These are phyloP conservation scores for Electrophaes corylata DNA, from an alignment of 2,888 invertebrate genomes.

Conservation along the genomic window DNA sequence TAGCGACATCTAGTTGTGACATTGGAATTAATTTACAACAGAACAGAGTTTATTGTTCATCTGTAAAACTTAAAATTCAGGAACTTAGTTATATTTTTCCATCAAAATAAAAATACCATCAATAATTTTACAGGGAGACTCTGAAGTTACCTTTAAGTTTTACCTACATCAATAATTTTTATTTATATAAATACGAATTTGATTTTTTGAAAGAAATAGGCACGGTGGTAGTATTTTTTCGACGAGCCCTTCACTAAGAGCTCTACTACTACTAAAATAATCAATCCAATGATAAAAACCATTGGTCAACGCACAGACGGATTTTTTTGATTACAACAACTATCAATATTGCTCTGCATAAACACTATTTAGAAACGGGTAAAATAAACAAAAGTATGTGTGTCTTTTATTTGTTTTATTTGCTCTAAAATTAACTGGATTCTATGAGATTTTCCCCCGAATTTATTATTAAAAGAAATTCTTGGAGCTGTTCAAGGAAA, in stretches of 20 bases:
- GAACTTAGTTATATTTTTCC: not conserved
- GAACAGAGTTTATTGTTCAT: not conserved
- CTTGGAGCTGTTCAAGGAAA: not conserved
- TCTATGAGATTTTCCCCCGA: not conserved
- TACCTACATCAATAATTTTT: no score
- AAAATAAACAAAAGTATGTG: no score
- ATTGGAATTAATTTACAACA: not conserved
- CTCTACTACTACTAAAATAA: no score
- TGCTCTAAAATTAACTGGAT: not conserved
- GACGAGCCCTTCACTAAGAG: no score
- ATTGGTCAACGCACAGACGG: not conserved
- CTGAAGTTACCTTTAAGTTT: no score
- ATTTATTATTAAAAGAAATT: not conserved
- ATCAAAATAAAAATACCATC: not conserved
- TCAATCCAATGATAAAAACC: not conserved
- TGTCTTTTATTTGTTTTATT: no score
- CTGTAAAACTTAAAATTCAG: no score
- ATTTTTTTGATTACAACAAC: not conserved
- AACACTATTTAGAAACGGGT: no score
- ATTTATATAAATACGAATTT: no score
- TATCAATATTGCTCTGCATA: not conserved
- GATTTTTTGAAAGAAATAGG: no score
- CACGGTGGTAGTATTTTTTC: no score
- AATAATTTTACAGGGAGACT: no score
- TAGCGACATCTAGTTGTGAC: not conserved